Base-by-base conservation (phyloP, 2,888 invertebrate species). In the Sminthurinus aureus region DNA sequence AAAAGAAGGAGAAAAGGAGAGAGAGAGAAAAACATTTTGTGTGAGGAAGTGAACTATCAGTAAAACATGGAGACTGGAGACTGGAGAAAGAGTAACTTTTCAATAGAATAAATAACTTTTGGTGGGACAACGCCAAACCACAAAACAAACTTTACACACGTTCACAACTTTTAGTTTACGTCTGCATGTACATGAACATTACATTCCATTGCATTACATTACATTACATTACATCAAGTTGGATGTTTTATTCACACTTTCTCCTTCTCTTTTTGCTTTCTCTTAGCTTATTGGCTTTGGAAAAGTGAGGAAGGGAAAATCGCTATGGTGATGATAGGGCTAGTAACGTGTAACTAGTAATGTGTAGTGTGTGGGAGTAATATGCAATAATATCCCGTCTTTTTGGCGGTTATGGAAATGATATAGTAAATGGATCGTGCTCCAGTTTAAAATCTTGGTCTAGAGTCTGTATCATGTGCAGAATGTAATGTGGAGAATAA, bases 81-180 rank as follows among this genome's bases (percentile, higher is more conserved):
- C 2, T 15, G 58, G 58, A 13, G 58, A 58, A 58, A 75, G 50
- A 73, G 75, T 75, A 38, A 38, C 26, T 75, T 75, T 38, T 75
- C 51, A 38, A 51, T 75, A 51, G 52, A 75, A 75, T 75, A 75
- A 75, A 75, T 75, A 51, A 75, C 75, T 75, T 75, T 75, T 75
- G 50, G 75, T 75, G 75, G 75, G 51, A 75, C 52, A 75, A 1
- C 6, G 20, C n/a, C 51, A 75, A 75, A 38, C 75, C 75, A 51
- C 75, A 75, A 75, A 75, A 51, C 75, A 75, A 75, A 75, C 15
- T 75, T 75, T 75, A 38, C 24, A 75, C 26, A 18, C 26, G 13
- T 22, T 69, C 69, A 9, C 69, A 12, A 11, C 69, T 69, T 20
- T 69, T 11, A 58, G 58, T 58, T 58, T 18, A 58, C 58, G 58